Conservation (phyloP, 2,113 vertebrate species). For the Pelobates fuscus region DNA sequence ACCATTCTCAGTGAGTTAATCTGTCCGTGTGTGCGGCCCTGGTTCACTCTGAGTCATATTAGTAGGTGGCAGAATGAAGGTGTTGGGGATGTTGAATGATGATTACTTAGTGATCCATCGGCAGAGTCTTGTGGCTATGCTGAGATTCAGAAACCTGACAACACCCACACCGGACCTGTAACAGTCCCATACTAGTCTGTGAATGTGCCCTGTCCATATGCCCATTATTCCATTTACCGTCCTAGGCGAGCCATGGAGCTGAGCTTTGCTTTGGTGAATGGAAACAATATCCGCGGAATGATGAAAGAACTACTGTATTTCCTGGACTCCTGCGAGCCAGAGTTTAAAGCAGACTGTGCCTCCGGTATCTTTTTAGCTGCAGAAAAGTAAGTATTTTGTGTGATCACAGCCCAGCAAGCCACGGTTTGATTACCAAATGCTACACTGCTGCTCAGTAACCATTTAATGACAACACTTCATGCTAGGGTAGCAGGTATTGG, state of each 20-base stretch:
- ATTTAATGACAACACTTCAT: too few relatives aligned
- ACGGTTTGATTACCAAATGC: too few relatives aligned
- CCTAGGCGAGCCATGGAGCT: constrained; percentile 97
- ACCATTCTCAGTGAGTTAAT: too few relatives aligned
- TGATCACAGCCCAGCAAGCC: neutral
- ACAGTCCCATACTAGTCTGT: neutral
- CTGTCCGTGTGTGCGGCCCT: too few relatives aligned
- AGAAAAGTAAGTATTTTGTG: constrained; percentile 84
- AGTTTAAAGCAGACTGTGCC: constrained; percentile 98
- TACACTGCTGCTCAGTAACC: too few relatives aligned
- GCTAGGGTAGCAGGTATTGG: too few relatives aligned
- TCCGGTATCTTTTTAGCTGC: constrained; percentile 97
- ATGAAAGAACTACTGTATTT: constrained; percentile 99
- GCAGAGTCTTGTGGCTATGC: constrained; percentile 65
- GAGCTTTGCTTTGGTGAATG: constrained; percentile 97
- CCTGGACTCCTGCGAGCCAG: constrained; percentile 96
- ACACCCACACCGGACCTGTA: constrained; percentile 45
- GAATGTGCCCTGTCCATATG: too few relatives aligned
- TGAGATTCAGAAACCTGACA: constrained; percentile 70
- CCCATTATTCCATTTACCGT: constrained; percentile 22
- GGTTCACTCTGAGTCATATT: too few relatives aligned
- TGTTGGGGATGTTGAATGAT: constrained; percentile 69
- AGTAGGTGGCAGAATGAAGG: neutral
- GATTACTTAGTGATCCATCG: constrained; percentile 76
- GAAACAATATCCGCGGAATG: constrained; percentile 98